Conservation (phyloP, 1,140 invertebrate species). For the Asbolus verrucosus region DNA sequence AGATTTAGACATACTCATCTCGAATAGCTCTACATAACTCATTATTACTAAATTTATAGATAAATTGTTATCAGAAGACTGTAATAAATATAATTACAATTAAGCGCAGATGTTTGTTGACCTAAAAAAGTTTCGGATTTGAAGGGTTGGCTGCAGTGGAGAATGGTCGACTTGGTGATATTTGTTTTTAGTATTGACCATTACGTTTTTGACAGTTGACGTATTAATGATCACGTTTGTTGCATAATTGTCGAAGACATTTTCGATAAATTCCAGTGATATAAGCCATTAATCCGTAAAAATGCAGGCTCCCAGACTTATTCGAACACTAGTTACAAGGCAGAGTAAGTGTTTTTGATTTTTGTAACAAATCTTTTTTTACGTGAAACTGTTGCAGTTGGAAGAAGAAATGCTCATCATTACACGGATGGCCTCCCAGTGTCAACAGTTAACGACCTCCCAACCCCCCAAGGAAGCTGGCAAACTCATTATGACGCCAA, state of each 20-base stretch:
- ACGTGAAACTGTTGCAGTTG: constrained; percentile 35
- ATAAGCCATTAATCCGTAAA: not conserved
- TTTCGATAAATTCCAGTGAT: not conserved
- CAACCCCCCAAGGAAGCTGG: constrained; percentile 80
- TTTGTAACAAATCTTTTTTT: not conserved
- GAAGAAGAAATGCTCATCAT: not conserved
- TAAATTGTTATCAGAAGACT: constrained; percentile 26
- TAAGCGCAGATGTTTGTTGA: not conserved
- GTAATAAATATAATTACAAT: constrained; percentile 29
- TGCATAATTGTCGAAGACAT: not conserved
- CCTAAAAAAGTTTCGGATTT: no score
- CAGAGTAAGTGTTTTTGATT: constrained; percentile 32
- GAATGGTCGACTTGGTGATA: no score
- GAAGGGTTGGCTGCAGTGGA: not conserved
- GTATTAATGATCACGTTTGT: not conserved
- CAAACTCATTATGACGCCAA: constrained; percentile 73
- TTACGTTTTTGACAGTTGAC: no score
- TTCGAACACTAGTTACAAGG: constrained; percentile 25
- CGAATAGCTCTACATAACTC: constrained; percentile 1
- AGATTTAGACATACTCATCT: no score
- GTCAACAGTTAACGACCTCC: constrained; percentile 72
- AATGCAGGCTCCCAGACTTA: constrained; percentile 46
- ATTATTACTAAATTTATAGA: constrained; percentile 19
- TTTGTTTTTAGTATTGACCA: no score
- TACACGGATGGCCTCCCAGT: not conserved